phyloP scores from a whole-genome alignment of 2,888 invertebrate species.

The Pammene fasciana region DNA sequence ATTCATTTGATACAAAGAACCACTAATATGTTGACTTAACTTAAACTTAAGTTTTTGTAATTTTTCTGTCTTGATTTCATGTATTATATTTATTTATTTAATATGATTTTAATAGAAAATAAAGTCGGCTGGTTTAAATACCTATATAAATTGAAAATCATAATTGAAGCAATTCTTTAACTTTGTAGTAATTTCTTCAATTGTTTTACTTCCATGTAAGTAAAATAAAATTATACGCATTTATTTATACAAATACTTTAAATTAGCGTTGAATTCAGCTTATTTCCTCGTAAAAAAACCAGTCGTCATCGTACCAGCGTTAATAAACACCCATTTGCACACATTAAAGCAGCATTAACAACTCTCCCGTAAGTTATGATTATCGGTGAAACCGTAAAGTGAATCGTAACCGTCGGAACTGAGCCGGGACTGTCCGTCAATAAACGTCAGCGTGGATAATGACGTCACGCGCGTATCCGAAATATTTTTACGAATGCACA shows the following conservation, averaged over 20 bases:
- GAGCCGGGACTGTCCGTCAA: conserved; percentile 47
- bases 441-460: conserved; percentile 63
- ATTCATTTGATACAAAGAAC: too few species aligned
- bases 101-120: too few species aligned
- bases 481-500: conserved; percentile 78
- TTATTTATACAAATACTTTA: neutral
- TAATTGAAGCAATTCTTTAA: too few species aligned
- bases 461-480: conserved; percentile 68
- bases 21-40: too few species aligned
- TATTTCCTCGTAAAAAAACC: conserved; percentile 15
- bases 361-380: conserved; percentile 42
- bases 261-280: neutral
- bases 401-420: conserved; percentile 35
- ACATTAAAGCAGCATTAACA: conserved; percentile 41
- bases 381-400: conserved; percentile 44
- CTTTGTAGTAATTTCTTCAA: too few species aligned
- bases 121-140: too few species aligned
- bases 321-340: conserved; percentile 41
- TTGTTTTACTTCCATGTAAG: too few species aligned
- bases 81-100: too few species aligned
- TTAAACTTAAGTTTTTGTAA: too few species aligned
- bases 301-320: conserved; percentile 12
- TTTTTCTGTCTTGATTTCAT: too few species aligned
- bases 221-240: neutral
- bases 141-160: too few species aligned